Evolutionary conservation across 2,797 vertebrate species (phyloP).

Genomic region (Stomatorhinus walkeri): DNA sequence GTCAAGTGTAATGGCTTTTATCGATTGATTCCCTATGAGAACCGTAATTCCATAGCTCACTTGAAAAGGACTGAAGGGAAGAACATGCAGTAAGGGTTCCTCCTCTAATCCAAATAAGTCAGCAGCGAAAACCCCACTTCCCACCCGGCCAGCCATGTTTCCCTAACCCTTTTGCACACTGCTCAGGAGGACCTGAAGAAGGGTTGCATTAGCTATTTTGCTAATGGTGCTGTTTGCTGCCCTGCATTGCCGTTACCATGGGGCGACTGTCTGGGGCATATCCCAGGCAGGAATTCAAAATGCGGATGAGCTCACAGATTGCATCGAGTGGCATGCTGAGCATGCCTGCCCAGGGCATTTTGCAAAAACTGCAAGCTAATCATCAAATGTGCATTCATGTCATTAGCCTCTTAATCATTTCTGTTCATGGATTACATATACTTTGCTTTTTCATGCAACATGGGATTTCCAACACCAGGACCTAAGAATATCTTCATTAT

Average conservation of each 20-base stretch:
- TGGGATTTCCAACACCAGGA: background rate
- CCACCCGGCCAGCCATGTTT: slow-evolving; percentile 41
- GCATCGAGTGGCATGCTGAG: slow-evolving; percentile 29
- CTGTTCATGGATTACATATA: background rate
- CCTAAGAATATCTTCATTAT: background rate
- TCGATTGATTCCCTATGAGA: slow-evolving; percentile 40
- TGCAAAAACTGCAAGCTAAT: slow-evolving; percentile 6
- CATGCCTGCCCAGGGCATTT: slow-evolving; percentile 12
- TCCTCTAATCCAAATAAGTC: slow-evolving; percentile 62
- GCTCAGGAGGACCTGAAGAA: slow-evolving; percentile 21
- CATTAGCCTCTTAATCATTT: background rate
- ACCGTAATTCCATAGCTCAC: slow-evolving; percentile 51
- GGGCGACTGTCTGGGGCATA: slow-evolving; percentile 29
- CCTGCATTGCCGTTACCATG: slow-evolving; percentile 37
- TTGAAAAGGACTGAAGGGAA: slow-evolving; percentile 51
- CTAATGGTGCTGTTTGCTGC: slow-evolving; percentile 38
- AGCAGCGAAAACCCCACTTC: slow-evolving; percentile 54
- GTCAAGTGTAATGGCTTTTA: slow-evolving; percentile 40
- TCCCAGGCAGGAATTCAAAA: slow-evolving; percentile 37
- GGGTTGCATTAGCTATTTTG: slow-evolving; percentile 36
- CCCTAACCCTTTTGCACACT: slow-evolving; percentile 21
- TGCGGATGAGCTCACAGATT: slow-evolving; percentile 24
- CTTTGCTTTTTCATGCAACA: background rate
- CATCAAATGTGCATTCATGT: background rate
- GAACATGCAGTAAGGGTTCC: slow-evolving; percentile 41